Evolutionary conservation across 2,113 vertebrate species (phyloP).

Genomic region (Mugil cephalus): DNA sequence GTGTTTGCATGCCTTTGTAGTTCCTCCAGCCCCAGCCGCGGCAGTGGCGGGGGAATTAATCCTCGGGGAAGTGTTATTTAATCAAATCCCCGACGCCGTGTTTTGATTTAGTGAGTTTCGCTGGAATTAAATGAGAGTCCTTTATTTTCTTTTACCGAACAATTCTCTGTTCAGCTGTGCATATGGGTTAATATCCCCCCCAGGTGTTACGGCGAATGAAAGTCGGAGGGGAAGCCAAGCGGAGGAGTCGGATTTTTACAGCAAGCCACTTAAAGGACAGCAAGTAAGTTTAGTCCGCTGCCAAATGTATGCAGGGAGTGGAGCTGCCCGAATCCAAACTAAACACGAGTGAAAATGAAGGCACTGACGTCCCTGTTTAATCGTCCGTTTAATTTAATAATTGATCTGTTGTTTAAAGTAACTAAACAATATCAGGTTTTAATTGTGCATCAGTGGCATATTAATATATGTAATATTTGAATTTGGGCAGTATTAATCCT

Average conservation of each 20-base stretch:
- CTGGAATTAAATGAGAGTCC: constrained; percentile 44
- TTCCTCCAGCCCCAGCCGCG: constrained; percentile 41
- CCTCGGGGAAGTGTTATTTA: constrained; percentile 54
- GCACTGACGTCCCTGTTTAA: no score
- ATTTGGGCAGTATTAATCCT: no score
- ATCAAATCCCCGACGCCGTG: constrained; percentile 49
- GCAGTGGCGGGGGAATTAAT: constrained; percentile 48
- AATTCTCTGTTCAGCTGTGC: constrained; percentile 22
- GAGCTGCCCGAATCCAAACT: not conserved
- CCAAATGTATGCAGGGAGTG: no score
- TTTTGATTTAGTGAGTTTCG: constrained; percentile 56
- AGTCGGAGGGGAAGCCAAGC: constrained; percentile 52
- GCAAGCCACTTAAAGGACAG: constrained; percentile 78
- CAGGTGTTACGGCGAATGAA: constrained; percentile 60
- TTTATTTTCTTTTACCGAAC: constrained; percentile 43
- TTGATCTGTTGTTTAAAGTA: no score
- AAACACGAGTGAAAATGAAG: no score
- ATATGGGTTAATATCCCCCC: constrained; percentile 42
- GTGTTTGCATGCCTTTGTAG: constrained; percentile 58
- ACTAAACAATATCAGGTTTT: no score
- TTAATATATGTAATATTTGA: no score
- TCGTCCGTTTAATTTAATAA: no score
- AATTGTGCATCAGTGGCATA: no score
- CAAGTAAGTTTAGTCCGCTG: constrained; percentile 45
- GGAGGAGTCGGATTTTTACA: constrained; percentile 72